Evolutionary conservation across 2,888 invertebrate genomes (phyloP).

Genomic region (Ennomos fuscantarius): DNA sequence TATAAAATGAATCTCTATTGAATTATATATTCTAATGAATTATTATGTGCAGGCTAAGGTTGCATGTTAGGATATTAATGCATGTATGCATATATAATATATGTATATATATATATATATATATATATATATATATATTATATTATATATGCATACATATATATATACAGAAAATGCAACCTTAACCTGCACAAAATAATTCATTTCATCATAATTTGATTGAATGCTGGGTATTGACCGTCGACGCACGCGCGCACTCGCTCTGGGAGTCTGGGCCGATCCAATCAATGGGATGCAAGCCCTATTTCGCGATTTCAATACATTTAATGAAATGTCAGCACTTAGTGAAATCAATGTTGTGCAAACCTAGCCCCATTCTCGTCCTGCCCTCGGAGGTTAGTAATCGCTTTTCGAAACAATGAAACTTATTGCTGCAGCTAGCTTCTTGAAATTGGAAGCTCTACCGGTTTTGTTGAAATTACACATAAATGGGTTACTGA

Average conservation of each 20-base stretch:
- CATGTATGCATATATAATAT: too few relatives aligned
- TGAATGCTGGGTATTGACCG: constrained; percentile 68
- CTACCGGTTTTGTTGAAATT: constrained; percentile 6
- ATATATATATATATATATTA: too few relatives aligned
- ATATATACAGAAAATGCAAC: neutral
- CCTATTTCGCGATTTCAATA: constrained; percentile 84
- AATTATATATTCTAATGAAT: constrained; percentile 16
- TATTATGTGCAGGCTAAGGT: constrained; percentile 10
- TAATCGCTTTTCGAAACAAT: constrained; percentile 25
- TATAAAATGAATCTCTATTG: neutral
- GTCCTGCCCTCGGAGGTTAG: constrained; percentile 47
- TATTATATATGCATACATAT: too few relatives aligned
- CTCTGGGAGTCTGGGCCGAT: constrained; percentile 53
- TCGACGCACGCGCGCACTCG: constrained; percentile 66
- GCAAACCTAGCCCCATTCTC: constrained; percentile 59
- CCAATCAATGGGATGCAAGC: constrained; percentile 81
- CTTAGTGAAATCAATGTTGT: constrained; percentile 76
- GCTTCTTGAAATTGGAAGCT: constrained; percentile 22
- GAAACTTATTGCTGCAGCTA: constrained; percentile 11
- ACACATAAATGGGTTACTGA: too few relatives aligned
- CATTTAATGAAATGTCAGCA: constrained; percentile 83
- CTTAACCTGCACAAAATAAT: constrained; percentile 13
- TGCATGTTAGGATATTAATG: neutral
- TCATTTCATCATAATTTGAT: constrained; percentile 41
- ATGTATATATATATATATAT: too few relatives aligned